Evolutionary conservation across 2,797 vertebrate species (phyloP).

Genomic region (Mastacembelus armatus): DNA sequence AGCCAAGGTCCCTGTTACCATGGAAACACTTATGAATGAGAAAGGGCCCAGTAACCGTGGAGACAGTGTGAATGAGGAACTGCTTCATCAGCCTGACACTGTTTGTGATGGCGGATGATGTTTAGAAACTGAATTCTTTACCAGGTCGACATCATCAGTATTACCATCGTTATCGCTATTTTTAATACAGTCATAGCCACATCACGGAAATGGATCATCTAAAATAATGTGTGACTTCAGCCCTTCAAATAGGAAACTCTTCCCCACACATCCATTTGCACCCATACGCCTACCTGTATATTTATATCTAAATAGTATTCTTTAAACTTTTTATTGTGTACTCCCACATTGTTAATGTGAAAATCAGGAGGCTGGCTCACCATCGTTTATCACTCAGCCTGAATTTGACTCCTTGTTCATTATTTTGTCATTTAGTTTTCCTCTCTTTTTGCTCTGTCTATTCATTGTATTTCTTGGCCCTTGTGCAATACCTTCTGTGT

Average conservation of each 20-base stretch:
- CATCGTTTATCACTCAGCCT: slow-evolving; percentile 9
- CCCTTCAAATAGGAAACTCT: neutral
- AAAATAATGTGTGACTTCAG: neutral
- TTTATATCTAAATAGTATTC: slow-evolving; percentile 1
- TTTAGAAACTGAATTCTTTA: slow-evolving; percentile 40
- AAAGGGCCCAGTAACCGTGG: slow-evolving; percentile 87
- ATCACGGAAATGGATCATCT: neutral
- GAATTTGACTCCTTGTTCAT: too few relatives aligned
- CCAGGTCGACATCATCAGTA: neutral
- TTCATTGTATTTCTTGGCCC: too few relatives aligned
- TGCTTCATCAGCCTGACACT: slow-evolving; percentile 83
- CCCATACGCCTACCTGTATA: neutral
- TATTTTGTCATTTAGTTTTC: neutral
- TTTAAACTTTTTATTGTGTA: slow-evolving; percentile 12
- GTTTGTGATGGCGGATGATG: slow-evolving; percentile 72
- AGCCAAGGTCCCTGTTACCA: slow-evolving; percentile 85
- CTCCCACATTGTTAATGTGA: neutral
- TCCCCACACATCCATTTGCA: too few relatives aligned
- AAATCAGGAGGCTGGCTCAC: slow-evolving; percentile 1
- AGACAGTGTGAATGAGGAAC: slow-evolving; percentile 90
- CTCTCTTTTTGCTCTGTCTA: neutral
- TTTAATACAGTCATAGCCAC: neutral
- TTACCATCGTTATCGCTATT: neutral
- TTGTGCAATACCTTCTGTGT: too few relatives aligned
- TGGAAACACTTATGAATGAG: slow-evolving; percentile 94